These are phyloP conservation scores for Phaedon cochleariae DNA, from an alignment of 2,888 invertebrate genomes.

Conservation along the genomic window DNA sequence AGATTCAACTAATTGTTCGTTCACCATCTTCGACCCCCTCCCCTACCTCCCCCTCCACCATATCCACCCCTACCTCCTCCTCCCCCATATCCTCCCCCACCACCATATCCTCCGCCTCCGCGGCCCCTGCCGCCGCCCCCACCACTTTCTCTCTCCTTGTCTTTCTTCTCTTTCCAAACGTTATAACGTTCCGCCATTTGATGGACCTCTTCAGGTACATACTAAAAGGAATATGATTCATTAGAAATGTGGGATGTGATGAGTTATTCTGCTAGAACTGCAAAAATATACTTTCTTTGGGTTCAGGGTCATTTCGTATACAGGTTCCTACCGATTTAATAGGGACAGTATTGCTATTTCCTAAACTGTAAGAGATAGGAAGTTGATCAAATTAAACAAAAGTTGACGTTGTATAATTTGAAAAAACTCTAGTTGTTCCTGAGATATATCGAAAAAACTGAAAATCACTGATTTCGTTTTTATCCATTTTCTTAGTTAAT, in stretches of 20 bases:
- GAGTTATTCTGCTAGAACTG: too few relatives aligned
- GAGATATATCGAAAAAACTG: too few relatives aligned
- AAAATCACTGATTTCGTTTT: too few relatives aligned
- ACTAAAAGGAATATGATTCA: constrained; percentile 60
- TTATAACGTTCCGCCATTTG: constrained; percentile 80
- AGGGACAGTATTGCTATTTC: too few relatives aligned
- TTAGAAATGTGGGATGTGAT: background rate
- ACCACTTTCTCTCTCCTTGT: constrained; percentile 52
- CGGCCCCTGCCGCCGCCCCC: constrained; percentile 55
- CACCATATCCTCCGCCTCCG: constrained; percentile 46
- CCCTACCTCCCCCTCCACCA: background rate
- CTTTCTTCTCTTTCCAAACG: constrained; percentile 71
- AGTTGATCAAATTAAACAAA: too few relatives aligned
- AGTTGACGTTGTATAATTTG: too few relatives aligned
- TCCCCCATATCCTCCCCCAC: constrained; percentile 47
- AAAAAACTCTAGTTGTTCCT: too few relatives aligned
- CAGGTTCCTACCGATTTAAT: too few relatives aligned
- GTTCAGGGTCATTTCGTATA: too few relatives aligned
- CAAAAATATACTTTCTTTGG: too few relatives aligned
- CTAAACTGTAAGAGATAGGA: too few relatives aligned
- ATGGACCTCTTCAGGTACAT: constrained; percentile 78
- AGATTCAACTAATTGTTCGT: background rate
- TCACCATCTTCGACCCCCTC: background rate
- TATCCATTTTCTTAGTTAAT: too few relatives aligned
- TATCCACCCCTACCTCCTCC: constrained; percentile 29